A percentile compares a stretch with the other conserved stretches of the same genome.
These are phyloP conservation scores for Tachina fera DNA, from an alignment of 2,888 invertebrate species.

Conservation along the genomic window DNA sequence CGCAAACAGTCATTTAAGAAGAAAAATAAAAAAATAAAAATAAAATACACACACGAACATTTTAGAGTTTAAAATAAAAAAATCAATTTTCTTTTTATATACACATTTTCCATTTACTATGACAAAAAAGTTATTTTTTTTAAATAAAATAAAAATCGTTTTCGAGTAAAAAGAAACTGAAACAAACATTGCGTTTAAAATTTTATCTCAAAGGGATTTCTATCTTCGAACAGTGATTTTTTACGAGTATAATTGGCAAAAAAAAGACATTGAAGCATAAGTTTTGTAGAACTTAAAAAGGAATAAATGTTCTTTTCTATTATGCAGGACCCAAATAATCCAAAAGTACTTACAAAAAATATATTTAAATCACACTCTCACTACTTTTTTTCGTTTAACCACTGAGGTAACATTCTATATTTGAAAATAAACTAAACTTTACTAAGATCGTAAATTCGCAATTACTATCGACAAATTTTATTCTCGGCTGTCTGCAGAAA, in stretches of 20 bases:
- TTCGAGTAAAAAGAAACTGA: background rate
- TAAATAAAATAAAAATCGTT: constrained; percentile 25
- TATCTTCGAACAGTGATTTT: background rate
- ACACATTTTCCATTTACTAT: constrained; percentile 52
- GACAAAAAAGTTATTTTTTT: background rate
- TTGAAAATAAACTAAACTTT: constrained; percentile 26
- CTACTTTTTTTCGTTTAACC: constrained; percentile 1
- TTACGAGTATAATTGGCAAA: background rate
- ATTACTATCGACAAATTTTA: constrained; percentile 53
- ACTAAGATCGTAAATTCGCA: constrained; percentile 46
- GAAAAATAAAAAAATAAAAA: background rate
- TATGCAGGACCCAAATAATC: background rate
- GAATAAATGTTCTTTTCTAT: background rate
- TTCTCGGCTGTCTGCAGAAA: background rate
- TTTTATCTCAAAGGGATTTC: constrained; percentile 14
- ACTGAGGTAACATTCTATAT: background rate
- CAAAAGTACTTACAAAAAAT: background rate
- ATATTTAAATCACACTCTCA: constrained; percentile 38
- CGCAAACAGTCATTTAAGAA: background rate
- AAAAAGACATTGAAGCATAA: constrained; percentile 18
- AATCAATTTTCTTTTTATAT: constrained; percentile 60
- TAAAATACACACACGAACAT: constrained; percentile 1
- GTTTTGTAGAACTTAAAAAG: constrained; percentile 20
- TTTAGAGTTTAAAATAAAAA: constrained; percentile 8
- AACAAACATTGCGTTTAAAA: constrained; percentile 14